Conservation (phyloP, 2,797 vertebrate genomes). For the Poecilia gillii region DNA sequence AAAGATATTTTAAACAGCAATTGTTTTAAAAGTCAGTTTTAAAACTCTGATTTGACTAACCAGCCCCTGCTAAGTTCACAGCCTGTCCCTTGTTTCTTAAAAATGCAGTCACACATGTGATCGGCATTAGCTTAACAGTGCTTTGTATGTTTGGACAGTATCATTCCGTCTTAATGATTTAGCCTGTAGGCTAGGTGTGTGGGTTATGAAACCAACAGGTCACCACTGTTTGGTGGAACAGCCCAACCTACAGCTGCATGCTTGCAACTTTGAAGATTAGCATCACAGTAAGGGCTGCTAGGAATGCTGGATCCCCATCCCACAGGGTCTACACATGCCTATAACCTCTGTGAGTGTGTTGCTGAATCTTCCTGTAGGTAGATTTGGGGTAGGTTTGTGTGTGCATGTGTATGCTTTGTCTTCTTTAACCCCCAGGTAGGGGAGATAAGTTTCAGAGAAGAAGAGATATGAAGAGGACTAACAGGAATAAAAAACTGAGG, state of each 20-base stretch:
- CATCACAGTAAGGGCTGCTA: constrained; percentile 63
- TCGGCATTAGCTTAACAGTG: constrained; percentile 58
- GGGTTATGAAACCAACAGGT: constrained; percentile 67
- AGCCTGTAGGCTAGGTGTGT: constrained; percentile 56
- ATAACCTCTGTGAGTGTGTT: constrained; percentile 34
- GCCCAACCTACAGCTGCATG: constrained; percentile 67
- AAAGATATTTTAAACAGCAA: neutral
- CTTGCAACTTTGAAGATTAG: constrained; percentile 68
- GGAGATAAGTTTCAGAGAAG: constrained; percentile 50
- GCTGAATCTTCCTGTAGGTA: constrained; percentile 49
- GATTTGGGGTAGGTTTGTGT: constrained; percentile 6
- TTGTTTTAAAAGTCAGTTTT: neutral
- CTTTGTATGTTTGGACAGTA: constrained; percentile 46
- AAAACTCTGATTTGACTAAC: neutral
- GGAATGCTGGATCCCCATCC: constrained; percentile 59
- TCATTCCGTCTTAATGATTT: constrained; percentile 76
- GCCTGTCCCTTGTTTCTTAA: constrained; percentile 35
- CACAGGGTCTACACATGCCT: constrained; percentile 49
- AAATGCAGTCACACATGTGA: constrained; percentile 41
- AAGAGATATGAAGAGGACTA: constrained; percentile 33
- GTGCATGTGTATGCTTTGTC: neutral
- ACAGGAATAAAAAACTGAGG: constrained; percentile 1
- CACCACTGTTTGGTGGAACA: constrained; percentile 65
- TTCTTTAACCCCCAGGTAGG: constrained; percentile 35
- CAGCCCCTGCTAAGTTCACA: neutral